Percentiles rank a stretch among this genome's conserved stretches.
These are phyloP conservation scores for Percopsis transmontana DNA, from an alignment of 2,113 vertebrate genomes.

Conservation along the genomic window DNA sequence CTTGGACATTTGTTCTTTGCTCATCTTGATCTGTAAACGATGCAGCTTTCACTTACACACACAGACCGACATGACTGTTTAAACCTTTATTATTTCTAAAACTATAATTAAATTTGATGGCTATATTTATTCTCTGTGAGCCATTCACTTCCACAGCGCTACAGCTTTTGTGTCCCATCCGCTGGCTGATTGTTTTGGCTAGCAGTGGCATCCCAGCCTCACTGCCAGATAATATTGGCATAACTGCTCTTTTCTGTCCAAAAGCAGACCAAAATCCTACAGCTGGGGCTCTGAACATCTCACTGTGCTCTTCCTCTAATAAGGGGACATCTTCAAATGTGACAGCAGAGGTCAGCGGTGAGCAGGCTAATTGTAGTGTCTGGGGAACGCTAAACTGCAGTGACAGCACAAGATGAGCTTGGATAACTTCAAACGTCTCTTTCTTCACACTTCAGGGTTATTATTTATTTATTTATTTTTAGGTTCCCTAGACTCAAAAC, in stretches of 20 bases:
- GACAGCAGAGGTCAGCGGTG: background rate
- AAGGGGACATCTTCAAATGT: constrained; percentile 1
- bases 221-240: constrained; percentile 9
- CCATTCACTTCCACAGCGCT: background rate
- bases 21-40: too few species aligned
- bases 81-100: background rate
- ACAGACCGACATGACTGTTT: background rate
- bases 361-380: background rate
- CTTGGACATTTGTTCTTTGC: too few species aligned
- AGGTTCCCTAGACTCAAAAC: background rate
- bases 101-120: background rate
- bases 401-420: background rate
- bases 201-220: background rate
- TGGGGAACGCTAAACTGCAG: background rate
- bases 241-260: background rate
- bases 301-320: background rate
- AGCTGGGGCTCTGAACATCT: background rate
- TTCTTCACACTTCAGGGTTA: background rate
- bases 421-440: background rate
- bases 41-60: background rate
- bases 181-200: background rate
- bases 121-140: background rate
- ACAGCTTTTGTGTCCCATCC: background rate
- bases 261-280: constrained; percentile 18
- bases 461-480: background rate